phyloP scores from a whole-genome alignment of 2,797 vertebrate genomes.

The Holocentrus rufus region DNA sequence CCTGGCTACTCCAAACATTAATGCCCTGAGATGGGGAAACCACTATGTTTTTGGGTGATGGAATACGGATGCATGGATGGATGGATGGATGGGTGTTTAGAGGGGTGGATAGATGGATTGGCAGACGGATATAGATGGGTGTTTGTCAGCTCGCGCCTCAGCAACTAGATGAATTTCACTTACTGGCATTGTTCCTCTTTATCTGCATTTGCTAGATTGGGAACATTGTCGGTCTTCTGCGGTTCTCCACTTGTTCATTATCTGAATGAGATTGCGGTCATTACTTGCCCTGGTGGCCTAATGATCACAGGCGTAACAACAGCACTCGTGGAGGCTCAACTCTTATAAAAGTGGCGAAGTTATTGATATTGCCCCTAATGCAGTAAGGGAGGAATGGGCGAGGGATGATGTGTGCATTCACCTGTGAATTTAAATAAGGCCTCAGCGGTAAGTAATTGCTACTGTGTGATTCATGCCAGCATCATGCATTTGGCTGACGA shows the following conservation, averaged over 20 bases:
- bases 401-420: slow-evolving; percentile 62
- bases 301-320: slow-evolving; percentile 72
- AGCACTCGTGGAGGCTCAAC: slow-evolving; percentile 69
- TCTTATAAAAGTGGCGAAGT: slow-evolving; percentile 74
- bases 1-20: slow-evolving; percentile 45
- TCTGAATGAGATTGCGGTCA: slow-evolving; percentile 65
- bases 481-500: slow-evolving; percentile 72
- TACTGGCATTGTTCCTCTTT: slow-evolving; percentile 55
- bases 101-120: slow-evolving; percentile 41
- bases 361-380: slow-evolving; percentile 82
- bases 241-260: slow-evolving; percentile 63
- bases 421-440: slow-evolving; percentile 83
- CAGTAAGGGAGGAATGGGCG: slow-evolving; percentile 61
- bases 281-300: slow-evolving; percentile 63
- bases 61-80: slow-evolving; percentile 27
- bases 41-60: slow-evolving; percentile 43
- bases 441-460: slow-evolving; percentile 76
- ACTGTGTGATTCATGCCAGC: slow-evolving; percentile 74
- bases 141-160: slow-evolving; percentile 43
- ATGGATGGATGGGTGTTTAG: slow-evolving; percentile 27
- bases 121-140: slow-evolving; percentile 37
- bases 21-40: slow-evolving; percentile 40
- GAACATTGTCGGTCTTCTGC: slow-evolving; percentile 55
- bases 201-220: slow-evolving; percentile 60
- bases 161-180: slow-evolving; percentile 40